phyloP scores from a whole-genome alignment of 2,113 vertebrate genomes.

The Serinus canaria region DNA sequence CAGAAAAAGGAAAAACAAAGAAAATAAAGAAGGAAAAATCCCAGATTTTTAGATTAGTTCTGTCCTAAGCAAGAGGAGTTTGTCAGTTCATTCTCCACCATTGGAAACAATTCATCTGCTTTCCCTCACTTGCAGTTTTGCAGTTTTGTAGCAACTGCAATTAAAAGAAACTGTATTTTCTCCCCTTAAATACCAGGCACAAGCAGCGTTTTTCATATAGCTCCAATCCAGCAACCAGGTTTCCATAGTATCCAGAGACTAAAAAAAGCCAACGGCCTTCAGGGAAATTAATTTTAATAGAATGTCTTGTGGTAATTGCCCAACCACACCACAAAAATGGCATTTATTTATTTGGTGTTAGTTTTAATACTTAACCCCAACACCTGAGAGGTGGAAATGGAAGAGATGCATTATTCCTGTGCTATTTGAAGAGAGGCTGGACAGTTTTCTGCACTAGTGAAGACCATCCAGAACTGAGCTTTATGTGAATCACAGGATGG shows the following conservation, averaged over 20 bases:
- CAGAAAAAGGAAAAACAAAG: neutral
- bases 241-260: slow-evolving; percentile 63
- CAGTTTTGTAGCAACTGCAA: neutral
- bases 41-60: neutral
- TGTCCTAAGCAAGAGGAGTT: neutral
- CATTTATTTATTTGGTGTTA: neutral
- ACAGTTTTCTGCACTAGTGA: neutral
- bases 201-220: slow-evolving; percentile 10
- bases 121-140: neutral
- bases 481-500: neutral
- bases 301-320: slow-evolving; percentile 14
- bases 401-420: neutral
- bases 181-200: slow-evolving; percentile 19
- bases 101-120: neutral
- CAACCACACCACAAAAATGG: neutral
- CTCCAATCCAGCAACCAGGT: slow-evolving; percentile 27
- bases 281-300: slow-evolving; percentile 54
- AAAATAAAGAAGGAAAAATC: neutral
- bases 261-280: slow-evolving; percentile 50
- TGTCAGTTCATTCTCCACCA: neutral
- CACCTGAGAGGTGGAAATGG: neutral
- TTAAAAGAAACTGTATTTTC: neutral
- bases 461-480: neutral
- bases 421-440: neutral
- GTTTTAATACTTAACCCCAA: neutral